Base-by-base conservation (phyloP, 2,113 vertebrate species). In the Labeo catla region DNA sequence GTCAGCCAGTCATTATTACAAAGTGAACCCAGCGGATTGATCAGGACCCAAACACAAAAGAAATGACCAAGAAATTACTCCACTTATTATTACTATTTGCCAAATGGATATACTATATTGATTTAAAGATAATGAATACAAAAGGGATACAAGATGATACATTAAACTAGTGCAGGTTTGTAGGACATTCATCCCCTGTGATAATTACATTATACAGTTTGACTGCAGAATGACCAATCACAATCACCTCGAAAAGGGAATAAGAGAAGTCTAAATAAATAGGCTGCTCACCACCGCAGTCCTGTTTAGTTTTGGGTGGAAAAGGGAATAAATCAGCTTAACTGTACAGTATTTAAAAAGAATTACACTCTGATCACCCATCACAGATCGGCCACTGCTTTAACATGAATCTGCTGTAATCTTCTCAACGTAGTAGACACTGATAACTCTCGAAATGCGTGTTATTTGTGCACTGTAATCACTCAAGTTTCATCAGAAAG, bases 321-420 rank as follows among this genome's bases (percentile, higher is more conserved):
- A 70, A 79, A 89, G 81, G 86, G 85, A 73, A 78, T 78, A 89
- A 90, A 78, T 87, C 68, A 13, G 87, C 90, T 93, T 91, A 91
- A 84, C 78, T 79, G 76, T 89, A 89, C 72, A 88, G 85, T 78
- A 86, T 80, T 81, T 81, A 90, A 86, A 90, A 86, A 86, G 84
- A 89, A 91, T 93, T 91, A 92, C 65, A 82, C 52, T 86, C 85
- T 45, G 86, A 57, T 72, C 81, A 81, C 81, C 90, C 78, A 77
- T 87, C 34, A 76, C 63, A 81, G 73, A 88, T 70, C 83, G 47
- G 83, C 91, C 54, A 63, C 34, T 81, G 12, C 83, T 86, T 84
- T 39, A 73, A 85, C 50, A 61, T 65, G 15, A 54, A 77, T 54
- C 50, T 36, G 23, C 23, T 34, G 28, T 50, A 54, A 78, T 54